Conservation (phyloP, 2,797 vertebrate species). For the Hydrocynus forskahlii region DNA sequence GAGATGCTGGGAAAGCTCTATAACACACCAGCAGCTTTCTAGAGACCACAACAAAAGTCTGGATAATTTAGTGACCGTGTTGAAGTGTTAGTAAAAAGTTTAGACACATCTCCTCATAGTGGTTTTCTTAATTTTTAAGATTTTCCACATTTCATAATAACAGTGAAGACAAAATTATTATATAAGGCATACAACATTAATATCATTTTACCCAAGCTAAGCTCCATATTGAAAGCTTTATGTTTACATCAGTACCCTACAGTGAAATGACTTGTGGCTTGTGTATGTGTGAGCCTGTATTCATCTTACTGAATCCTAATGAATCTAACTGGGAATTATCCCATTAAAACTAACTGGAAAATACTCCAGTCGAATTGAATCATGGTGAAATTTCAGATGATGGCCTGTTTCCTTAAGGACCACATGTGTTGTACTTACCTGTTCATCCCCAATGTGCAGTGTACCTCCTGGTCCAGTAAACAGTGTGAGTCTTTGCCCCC, state of each 20-base stretch:
- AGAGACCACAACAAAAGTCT: background rate
- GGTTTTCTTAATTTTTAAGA: background rate
- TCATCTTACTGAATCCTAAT: too few relatives aligned
- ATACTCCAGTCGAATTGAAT: background rate
- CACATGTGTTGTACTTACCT: slow-evolving; percentile 67
- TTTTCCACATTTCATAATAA: background rate
- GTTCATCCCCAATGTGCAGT: slow-evolving; percentile 74
- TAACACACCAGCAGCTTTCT: background rate
- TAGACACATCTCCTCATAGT: background rate
- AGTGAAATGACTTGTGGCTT: too few relatives aligned
- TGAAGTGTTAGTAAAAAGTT: background rate
- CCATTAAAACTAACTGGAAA: too few relatives aligned
- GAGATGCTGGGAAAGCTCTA: slow-evolving; percentile 6
- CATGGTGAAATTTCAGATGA: background rate
- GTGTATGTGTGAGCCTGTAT: too few relatives aligned
- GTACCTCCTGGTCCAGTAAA: slow-evolving; percentile 81
- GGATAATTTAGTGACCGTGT: background rate
- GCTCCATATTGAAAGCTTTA: too few relatives aligned
- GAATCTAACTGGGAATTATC: too few relatives aligned
- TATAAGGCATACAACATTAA: too few relatives aligned
- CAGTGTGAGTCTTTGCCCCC: slow-evolving; percentile 72
- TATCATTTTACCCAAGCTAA: too few relatives aligned
- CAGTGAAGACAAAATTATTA: too few relatives aligned
- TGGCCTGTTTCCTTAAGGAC: background rate
- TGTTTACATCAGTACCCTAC: too few relatives aligned